Evolutionary conservation across 1,140 invertebrate species (phyloP).

Genomic region (Tribolium madens): DNA sequence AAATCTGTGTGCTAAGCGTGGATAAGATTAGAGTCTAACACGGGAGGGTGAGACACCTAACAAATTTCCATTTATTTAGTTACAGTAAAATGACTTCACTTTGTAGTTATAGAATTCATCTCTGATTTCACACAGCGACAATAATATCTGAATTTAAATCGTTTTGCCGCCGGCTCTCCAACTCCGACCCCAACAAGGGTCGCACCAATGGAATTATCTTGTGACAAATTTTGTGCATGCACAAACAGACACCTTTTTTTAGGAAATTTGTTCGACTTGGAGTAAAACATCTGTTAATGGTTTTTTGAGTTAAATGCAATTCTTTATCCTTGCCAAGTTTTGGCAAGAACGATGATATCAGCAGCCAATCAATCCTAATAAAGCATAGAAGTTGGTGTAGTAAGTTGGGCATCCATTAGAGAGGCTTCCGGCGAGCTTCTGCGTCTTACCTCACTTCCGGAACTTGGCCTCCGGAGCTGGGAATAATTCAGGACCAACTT

Average conservation of each 20-base stretch:
- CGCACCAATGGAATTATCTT: slow-evolving; percentile 16
- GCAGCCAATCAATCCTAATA: slow-evolving; percentile 64
- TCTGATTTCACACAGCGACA: slow-evolving; percentile 60
- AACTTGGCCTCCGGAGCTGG: slow-evolving; percentile 61
- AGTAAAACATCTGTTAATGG: too few species aligned
- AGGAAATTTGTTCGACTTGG: too few species aligned
- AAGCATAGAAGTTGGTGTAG: slow-evolving; percentile 55
- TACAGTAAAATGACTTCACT: slow-evolving; percentile 53
- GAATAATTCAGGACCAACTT: slow-evolving; percentile 65
- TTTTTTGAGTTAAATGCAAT: too few species aligned
- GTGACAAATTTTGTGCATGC: slow-evolving; percentile 7
- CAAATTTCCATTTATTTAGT: slow-evolving; percentile 57
- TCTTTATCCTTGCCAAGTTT: not conserved
- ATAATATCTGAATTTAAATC: slow-evolving; percentile 61
- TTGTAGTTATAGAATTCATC: slow-evolving; percentile 57
- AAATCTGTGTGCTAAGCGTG: slow-evolving; percentile 14
- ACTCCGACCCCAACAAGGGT: slow-evolving; percentile 24
- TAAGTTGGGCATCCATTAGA: slow-evolving; percentile 63
- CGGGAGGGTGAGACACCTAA: slow-evolving; percentile 44
- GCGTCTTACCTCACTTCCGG: slow-evolving; percentile 64
- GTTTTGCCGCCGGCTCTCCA: slow-evolving; percentile 47
- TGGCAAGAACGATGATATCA: slow-evolving; percentile 55
- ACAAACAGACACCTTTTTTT: not conserved
- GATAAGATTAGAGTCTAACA: slow-evolving; percentile 23
- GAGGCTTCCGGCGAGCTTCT: slow-evolving; percentile 60